Base-by-base conservation (phyloP, 2,888 invertebrate genomes). In the Gandaritis pyraliata region DNA sequence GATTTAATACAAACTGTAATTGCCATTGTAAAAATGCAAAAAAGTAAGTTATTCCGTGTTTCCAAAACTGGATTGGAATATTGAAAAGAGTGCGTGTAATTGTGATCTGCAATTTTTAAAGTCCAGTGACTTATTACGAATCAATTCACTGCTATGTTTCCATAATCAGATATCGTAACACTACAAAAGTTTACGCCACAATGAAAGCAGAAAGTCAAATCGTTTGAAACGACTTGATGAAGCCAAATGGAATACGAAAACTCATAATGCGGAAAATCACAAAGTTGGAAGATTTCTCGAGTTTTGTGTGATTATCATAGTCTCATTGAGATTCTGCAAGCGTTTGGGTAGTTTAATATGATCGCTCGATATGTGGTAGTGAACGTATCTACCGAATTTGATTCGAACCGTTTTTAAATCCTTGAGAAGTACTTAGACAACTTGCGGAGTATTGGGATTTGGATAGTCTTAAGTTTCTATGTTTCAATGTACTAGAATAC, bases 281-380 rank as follows among this genome's bases (percentile, higher is more conserved):
- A 46, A 46, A 30, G 30, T 39, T 45, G 15, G 15, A 13, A 23
- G 30, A 38, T 54, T 58, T 36, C 6, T 10, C 33, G 12, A 46
- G 23, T 33, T 48, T 23, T 48, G 46, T 39, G 11, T 30, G 18
- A 53, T 58, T 52, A 51, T 47, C 23, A 30, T 12, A 13, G 57
- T 16, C 47, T 50, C 58, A 54, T 59, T 59, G 43, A 29, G 54
- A 49, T 59, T 59, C 47, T 11, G 29, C 16, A 15, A 30, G 47
- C n/a, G 61, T 39, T 41, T 15, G 15, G 36, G 48, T 51, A 48
- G 39, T 49, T 54, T 59, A 54, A 59, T 49, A 49, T 54, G 18
- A 49, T 53, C 23, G 46, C 23, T 47, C 54, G 38, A 54, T 23
- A 46, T 36, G 46, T 18, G 38, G 15, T n/a, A n/a, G n/a, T 15